A percentile compares a stretch with the other conserved stretches of the same genome.
These are phyloP conservation scores for Therioaphis trifolii DNA, from an alignment of 2,888 invertebrate genomes.

Conservation along the genomic window DNA sequence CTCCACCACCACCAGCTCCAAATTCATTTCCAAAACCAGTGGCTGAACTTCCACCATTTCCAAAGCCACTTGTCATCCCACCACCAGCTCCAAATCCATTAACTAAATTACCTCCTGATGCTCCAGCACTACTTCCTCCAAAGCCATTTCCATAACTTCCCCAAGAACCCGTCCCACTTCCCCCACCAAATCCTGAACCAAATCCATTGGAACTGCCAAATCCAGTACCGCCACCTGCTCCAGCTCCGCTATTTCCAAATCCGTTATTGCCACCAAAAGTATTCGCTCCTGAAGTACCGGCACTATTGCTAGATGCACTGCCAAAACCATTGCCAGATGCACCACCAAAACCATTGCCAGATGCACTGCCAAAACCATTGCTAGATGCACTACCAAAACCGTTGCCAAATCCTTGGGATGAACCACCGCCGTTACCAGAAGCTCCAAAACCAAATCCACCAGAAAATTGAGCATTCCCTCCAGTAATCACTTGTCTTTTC, in stretches of 20 bases:
- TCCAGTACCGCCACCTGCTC: slow-evolving; percentile 42
- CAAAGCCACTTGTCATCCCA: slow-evolving; percentile 30
- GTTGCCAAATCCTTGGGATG: slow-evolving; percentile 51
- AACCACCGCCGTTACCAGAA: slow-evolving; percentile 12
- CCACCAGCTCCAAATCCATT: slow-evolving; percentile 29
- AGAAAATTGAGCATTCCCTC: slow-evolving; percentile 30
- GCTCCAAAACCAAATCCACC: slow-evolving; percentile 51
- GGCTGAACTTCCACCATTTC: slow-evolving; percentile 26
- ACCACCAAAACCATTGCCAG: slow-evolving; percentile 30
- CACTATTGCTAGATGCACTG: slow-evolving; percentile 36
- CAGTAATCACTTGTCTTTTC: slow-evolving; percentile 17
- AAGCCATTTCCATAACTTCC: slow-evolving; percentile 16
- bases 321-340: slow-evolving; percentile 50
- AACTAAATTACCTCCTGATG: slow-evolving; percentile 64
- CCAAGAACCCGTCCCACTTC: slow-evolving; percentile 31
- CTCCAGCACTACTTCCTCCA: slow-evolving; percentile 68
- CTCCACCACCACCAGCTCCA: slow-evolving; percentile 32
- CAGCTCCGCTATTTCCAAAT: slow-evolving; percentile 41
- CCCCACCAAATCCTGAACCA: slow-evolving; percentile 18
- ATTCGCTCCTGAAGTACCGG: too few species aligned
- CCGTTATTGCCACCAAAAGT: slow-evolving; percentile 40
- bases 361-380: slow-evolving; percentile 41
- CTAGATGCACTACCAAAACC: slow-evolving; percentile 49
- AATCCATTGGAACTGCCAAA: background rate
- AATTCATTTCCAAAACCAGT: slow-evolving; percentile 42